phyloP scores from a whole-genome alignment of 2,888 invertebrate genomes.

The Melinaea menophilus region DNA sequence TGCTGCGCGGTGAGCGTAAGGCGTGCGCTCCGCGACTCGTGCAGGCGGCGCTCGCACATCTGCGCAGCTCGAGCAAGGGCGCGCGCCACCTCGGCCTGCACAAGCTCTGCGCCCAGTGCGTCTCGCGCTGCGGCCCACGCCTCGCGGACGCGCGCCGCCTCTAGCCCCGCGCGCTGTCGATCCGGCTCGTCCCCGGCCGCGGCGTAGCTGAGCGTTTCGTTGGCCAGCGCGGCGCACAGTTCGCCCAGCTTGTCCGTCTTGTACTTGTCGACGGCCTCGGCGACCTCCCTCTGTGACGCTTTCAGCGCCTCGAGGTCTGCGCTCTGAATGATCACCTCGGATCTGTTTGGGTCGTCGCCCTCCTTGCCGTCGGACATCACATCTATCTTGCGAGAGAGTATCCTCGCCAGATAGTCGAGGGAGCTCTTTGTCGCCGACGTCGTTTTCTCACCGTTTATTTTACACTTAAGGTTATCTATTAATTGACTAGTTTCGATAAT shows the following conservation, averaged over 20 bases:
- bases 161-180: slow-evolving; percentile 62
- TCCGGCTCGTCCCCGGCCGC: slow-evolving; percentile 67
- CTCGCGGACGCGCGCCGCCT: slow-evolving; percentile 83
- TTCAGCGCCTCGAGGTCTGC: slow-evolving; percentile 74
- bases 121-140: slow-evolving; percentile 87
- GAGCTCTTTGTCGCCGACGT: slow-evolving; percentile 61
- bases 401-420: slow-evolving; percentile 85
- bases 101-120: slow-evolving; percentile 84
- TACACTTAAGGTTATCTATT: slow-evolving; percentile 83
- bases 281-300: slow-evolving; percentile 79
- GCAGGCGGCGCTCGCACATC: slow-evolving; percentile 81
- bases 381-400: slow-evolving; percentile 84
- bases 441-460: slow-evolving; percentile 77
- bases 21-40: slow-evolving; percentile 72
- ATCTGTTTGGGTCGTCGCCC: slow-evolving; percentile 46
- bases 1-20: slow-evolving; percentile 83
- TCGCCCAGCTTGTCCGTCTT: slow-evolving; percentile 83
- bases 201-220: slow-evolving; percentile 81
- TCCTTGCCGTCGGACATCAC: slow-evolving; percentile 54
- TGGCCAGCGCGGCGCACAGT: slow-evolving; percentile 83
- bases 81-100: slow-evolving; percentile 87
- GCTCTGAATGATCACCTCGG: slow-evolving; percentile 63
- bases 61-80: slow-evolving; percentile 84
- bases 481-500: slow-evolving; percentile 87
- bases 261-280: slow-evolving; percentile 79